Percentiles rank a stretch among this genome's conserved stretches.
Conservation (phyloP, 2,113 vertebrate species). For the human region GRCh38 chr9:130962501-130963000, state of each 20-base stretch:
- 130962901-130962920: neutral
- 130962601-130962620: neutral
- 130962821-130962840: constrained; percentile 45
- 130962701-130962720: constrained; percentile 47
- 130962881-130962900: neutral
- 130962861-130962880: constrained; percentile 74
- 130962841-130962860: constrained; percentile 77
- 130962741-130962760: constrained; percentile 43
- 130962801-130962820: constrained; percentile 71
- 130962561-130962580: neutral
- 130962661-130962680: accelerated
- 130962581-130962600: neutral
- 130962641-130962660: neutral
- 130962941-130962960: constrained; percentile 58
- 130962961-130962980: constrained; percentile 73
- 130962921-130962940: neutral
- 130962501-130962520: neutral
- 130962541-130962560: neutral
- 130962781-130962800: constrained; percentile 81
- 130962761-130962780: constrained; percentile 80
- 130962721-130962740: constrained; percentile 36
- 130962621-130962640: neutral
- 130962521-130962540: neutral
- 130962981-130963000: constrained; percentile 66
- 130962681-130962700: accelerated